Evolutionary conservation across 2,888 invertebrate species (phyloP), one percentile per base, ranked within the genome.

Genomic region (Isoperla grammatica): DNA sequence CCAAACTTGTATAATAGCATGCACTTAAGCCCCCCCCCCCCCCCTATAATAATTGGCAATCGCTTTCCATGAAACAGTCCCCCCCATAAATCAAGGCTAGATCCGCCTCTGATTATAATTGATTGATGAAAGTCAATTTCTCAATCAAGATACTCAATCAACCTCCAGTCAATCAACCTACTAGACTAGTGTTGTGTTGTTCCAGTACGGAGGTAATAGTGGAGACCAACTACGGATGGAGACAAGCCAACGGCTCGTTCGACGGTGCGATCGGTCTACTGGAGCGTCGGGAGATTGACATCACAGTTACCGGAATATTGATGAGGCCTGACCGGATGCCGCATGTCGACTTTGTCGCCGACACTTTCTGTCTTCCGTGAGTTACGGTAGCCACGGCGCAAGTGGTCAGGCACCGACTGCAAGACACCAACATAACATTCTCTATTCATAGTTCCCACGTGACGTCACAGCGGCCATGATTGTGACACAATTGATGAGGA

Each of bases 241-340:
- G 68, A 46, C 74, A 72, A 59, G 72, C 68, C 48, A 82, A 83
- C 71, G 82, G 81, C 9, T 75, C 81, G 9, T 84, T 82, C 69
- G 75, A 79, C 67, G 80, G 80, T 13, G 74, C 82, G 59, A 74
- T 79, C 65, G 83, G 83, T 29, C 69, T 74, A 63, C 75, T 84
- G 69, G 80, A 83, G 72, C 77, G 80, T 12, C 73, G 72, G 20
- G 75, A 78, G 67, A 68, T 78, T 39, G 82, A 83, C 68, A 70
- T 83, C 61, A 80, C 77, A 37, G 79, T 79, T 63, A 73, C 79
- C 67, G 78, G 71, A 1, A 70, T 76, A 43, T 81, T 83, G 68
- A 80, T 84, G 79, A 76, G 83, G 12, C 61, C 72, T 0, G 84
- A 84, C 70, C 78, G 83, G 46, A 72, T 79, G 68, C 71, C 71